These are phyloP conservation scores for Camponotus fellah DNA, from an alignment of 2,888 invertebrate genomes.

Conservation along the genomic window DNA sequence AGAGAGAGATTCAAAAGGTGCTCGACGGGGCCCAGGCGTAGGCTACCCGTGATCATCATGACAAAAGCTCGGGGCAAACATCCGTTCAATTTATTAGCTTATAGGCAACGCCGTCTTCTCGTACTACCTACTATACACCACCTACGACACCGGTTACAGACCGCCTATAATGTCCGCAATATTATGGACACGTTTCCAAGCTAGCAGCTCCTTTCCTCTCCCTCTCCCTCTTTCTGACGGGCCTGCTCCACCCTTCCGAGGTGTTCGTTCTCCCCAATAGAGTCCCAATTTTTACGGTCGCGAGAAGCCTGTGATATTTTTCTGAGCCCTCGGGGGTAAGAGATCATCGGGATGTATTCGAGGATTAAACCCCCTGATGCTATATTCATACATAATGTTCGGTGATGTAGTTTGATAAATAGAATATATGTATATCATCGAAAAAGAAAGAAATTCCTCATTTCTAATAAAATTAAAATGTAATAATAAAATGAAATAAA, in stretches of 20 bases:
- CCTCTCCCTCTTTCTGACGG: slow-evolving; percentile 24
- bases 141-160: slow-evolving; percentile 78
- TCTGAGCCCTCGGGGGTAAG: slow-evolving; percentile 24
- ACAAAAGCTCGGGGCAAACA: slow-evolving; percentile 83
- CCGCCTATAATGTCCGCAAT: slow-evolving; percentile 78
- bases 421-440: not conserved
- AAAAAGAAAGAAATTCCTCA: not conserved
- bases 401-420: slow-evolving; percentile 12
- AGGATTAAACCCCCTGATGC: slow-evolving; percentile 12
- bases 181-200: slow-evolving; percentile 74
- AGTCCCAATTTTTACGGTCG: slow-evolving; percentile 71
- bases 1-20: slow-evolving; percentile 75
- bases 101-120: slow-evolving; percentile 74
- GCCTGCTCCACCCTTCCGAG: slow-evolving; percentile 34
- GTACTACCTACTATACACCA: slow-evolving; percentile 75
- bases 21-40: slow-evolving; percentile 75
- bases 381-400: not conserved
- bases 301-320: slow-evolving; percentile 62
- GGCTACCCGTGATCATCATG: slow-evolving; percentile 83
- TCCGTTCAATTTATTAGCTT: slow-evolving; percentile 85
- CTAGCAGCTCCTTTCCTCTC: slow-evolving; percentile 9
- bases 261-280: slow-evolving; percentile 61
- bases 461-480: no score
- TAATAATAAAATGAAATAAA: no score
- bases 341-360: not conserved